Base-by-base conservation (phyloP, 2,888 invertebrate species). In the Dryocosmus kuriphilus region DNA sequence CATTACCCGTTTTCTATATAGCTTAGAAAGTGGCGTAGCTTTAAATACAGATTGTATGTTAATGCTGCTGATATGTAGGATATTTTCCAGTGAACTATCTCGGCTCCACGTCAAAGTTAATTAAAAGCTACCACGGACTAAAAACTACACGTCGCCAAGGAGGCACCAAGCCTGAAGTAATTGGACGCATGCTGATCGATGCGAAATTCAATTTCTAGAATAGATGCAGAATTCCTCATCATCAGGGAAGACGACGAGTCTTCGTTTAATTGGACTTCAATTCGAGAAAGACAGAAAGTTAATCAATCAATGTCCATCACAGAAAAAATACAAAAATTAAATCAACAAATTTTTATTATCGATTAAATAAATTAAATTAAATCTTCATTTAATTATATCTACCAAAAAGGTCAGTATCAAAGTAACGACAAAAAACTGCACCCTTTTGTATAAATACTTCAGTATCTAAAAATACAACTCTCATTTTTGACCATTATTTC, bases 1-100 rank as follows among this genome's bases (percentile, higher is more conserved):
- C 30, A n/a, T 51, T 51, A 51, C 67, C 67, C 11, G 27, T 22
- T 85, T 87, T 86, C 83, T 84, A 85, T 81, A 71, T 27, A 79
- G 74, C 80, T 65, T 84, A 84, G 88, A 87, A 87, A 88, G 87
- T 81, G 75, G 75, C 75, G 75, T 80, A 77, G 78, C 80, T 86
- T 86, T 86, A 85, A 86, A 88, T 88, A 86, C 83, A 85, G 81
- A 87, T 87, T 83, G 83, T 79, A 80, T 77, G 86, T 82, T 87
- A 88, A 86, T 84, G 83, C 67, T 74, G 77, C 79, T 78, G 80
- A 81, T 84, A 87, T 83, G 81, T 81, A 84, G 82, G 83, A 85
- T 87, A 85, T 88, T 87, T 88, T 88, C 88, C 86, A 87, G 76
- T 81, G 82, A 76, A 78, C 78, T 83, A 80, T 77, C 67, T 82